Percentiles rank a stretch among this genome's conserved stretches.
Evolutionary conservation across 2,113 vertebrate genomes (phyloP).

Genomic region (Neotoma lepida): DNA sequence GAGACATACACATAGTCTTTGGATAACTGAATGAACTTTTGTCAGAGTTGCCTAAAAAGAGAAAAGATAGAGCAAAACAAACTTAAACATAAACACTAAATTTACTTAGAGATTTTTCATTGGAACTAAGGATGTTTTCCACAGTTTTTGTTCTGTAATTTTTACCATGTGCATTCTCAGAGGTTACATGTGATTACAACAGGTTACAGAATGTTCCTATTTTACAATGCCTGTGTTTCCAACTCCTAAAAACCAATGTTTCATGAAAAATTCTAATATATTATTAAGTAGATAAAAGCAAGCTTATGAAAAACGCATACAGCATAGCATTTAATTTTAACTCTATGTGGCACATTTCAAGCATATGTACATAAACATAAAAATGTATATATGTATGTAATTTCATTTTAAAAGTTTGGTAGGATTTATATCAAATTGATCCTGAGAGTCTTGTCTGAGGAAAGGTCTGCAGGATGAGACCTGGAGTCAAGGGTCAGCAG

Average conservation of each 20-base stretch:
- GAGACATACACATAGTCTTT: background rate
- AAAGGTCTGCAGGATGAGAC: background rate
- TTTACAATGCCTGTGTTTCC: background rate
- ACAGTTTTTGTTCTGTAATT: background rate
- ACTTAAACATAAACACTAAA: background rate
- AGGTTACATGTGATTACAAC: background rate
- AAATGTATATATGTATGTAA: background rate
- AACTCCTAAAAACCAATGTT: background rate
- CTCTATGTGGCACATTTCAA: background rate
- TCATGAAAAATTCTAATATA: background rate
- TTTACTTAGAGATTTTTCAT: background rate
- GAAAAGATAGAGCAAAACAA: background rate
- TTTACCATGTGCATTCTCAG: background rate
- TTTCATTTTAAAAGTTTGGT: background rate
- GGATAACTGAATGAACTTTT: background rate
- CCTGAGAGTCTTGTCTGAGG: background rate
- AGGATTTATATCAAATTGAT: background rate
- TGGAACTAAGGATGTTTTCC: background rate
- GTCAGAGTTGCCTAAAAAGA: background rate
- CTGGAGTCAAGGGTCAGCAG: background rate
- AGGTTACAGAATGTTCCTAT: background rate
- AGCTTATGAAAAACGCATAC: background rate
- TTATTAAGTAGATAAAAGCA: slow-evolving; percentile 18
- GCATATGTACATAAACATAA: background rate
- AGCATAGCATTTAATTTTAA: background rate